Conservation (phyloP, 2,797 vertebrate species). For the Vultur gryphus region DNA sequence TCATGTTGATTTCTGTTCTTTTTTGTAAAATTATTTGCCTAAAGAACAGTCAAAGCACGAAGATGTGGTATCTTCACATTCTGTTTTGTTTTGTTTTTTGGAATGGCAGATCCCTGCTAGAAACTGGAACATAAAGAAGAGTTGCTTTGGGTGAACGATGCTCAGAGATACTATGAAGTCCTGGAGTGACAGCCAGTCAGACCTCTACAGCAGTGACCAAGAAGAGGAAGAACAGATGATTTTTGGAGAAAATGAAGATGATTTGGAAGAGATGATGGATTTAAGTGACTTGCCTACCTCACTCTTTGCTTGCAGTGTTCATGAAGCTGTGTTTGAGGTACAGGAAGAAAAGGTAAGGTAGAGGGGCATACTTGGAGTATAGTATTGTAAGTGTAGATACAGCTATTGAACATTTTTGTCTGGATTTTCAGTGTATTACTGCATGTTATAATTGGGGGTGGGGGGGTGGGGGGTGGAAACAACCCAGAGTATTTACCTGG, state of each 20-base stretch:
- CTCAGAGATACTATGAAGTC: constrained; percentile 82
- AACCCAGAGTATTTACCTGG: background rate
- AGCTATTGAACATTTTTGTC: background rate
- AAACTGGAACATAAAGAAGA: background rate
- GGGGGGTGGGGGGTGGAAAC: background rate
- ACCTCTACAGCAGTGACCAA: constrained; percentile 89
- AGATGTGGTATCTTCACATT: background rate
- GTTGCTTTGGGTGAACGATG: constrained; percentile 64
- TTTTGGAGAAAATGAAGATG: constrained; percentile 85
- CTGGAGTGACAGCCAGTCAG: constrained; percentile 86
- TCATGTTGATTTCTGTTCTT: background rate
- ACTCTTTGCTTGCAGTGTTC: constrained; percentile 90
- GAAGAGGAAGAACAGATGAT: constrained; percentile 91
- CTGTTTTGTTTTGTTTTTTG: background rate
- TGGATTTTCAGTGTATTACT: background rate
- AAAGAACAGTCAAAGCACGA: background rate
- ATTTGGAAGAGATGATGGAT: constrained; percentile 92
- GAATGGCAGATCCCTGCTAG: background rate
- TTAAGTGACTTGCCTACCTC: constrained; percentile 90
- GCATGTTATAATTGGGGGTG: background rate
- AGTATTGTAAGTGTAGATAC: background rate
- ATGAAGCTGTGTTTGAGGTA: constrained; percentile 86
- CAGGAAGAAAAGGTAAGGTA: constrained; percentile 83
- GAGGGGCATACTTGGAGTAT: background rate
- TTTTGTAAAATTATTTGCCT: background rate